A percentile compares a stretch with the other conserved stretches of the same genome.
Evolutionary conservation across 2,797 vertebrate species (phyloP).

Genomic region (Sebastes ruberrimus): DNA sequence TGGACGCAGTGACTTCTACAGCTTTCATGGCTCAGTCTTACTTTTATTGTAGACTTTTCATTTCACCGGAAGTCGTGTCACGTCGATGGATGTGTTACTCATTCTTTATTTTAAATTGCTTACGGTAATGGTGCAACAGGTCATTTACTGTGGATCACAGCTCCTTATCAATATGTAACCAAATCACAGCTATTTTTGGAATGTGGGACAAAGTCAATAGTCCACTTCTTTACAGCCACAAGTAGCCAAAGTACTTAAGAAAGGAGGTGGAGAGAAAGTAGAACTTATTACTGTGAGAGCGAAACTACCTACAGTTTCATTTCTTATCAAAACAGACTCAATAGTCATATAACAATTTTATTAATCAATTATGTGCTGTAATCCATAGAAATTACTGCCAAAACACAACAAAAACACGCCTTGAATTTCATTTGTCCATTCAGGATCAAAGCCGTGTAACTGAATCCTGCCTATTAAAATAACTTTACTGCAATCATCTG

Average conservation of each 20-base stretch:
- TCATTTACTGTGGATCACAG: not conserved
- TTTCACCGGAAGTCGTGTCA: not conserved
- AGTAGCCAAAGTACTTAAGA: not conserved
- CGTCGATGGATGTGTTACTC: not conserved
- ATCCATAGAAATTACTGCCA: not conserved
- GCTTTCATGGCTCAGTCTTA: not conserved
- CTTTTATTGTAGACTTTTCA: not conserved
- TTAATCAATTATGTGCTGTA: not conserved
- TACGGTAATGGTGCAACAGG: not conserved
- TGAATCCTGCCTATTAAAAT: not conserved
- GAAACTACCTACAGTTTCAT: not conserved
- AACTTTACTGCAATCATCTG: not conserved
- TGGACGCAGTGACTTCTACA: not conserved
- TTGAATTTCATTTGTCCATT: not conserved
- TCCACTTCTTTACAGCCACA: conserved; percentile 16
- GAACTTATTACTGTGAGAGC: not conserved
- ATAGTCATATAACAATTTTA: not conserved
- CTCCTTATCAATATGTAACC: conserved; percentile 45
- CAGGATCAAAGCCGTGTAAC: not conserved
- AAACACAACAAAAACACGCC: not conserved
- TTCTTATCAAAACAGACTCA: not conserved
- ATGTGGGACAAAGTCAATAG: conserved; percentile 52
- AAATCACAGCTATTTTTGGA: not conserved
- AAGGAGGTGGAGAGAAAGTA: not conserved
- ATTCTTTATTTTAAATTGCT: not conserved